A percentile compares a stretch with the other conserved stretches of the same genome.
These are phyloP conservation scores for Seladonia tumulorum DNA, from an alignment of 2,888 invertebrate species.

Conservation along the genomic window DNA sequence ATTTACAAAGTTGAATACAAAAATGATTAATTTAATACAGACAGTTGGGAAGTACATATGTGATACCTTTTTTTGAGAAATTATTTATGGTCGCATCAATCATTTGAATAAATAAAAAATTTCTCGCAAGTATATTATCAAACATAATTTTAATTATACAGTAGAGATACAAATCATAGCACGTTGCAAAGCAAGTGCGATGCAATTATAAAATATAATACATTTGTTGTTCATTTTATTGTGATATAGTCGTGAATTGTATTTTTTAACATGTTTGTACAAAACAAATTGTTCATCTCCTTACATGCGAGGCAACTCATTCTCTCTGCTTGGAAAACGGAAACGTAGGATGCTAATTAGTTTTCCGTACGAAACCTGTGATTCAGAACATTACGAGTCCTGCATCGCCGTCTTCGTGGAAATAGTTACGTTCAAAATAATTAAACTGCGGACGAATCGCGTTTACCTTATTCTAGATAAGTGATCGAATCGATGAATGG, in stretches of 20 bases:
- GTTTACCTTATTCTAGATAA: not conserved
- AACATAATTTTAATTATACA: not conserved
- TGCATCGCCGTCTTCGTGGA: not conserved
- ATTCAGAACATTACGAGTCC: constrained; percentile 54
- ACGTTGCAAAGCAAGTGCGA: not conserved
- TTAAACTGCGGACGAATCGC: not conserved
- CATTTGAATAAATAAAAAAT: not conserved
- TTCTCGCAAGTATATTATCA: not conserved
- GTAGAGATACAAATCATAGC: not conserved
- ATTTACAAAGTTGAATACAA: not conserved
- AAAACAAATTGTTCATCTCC: not conserved
- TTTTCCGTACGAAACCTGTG: constrained; percentile 38
- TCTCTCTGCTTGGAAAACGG: constrained; percentile 41
- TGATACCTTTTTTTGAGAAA: too few relatives aligned
- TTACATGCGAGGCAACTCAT: not conserved
- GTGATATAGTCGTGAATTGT: not conserved
- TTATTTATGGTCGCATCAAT: too few relatives aligned
- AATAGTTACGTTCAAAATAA: constrained; percentile 1
- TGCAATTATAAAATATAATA: not conserved
- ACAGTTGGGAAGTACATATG: too few relatives aligned
- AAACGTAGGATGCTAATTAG: constrained; percentile 40
- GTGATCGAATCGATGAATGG: not conserved
- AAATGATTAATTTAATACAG: not conserved
- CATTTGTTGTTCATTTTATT: not conserved
- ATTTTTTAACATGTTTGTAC: not conserved